A percentile compares a stretch with the other conserved stretches of the same genome.
phyloP scores from a whole-genome alignment of 2,888 invertebrate genomes.

The Eulithis testata region DNA sequence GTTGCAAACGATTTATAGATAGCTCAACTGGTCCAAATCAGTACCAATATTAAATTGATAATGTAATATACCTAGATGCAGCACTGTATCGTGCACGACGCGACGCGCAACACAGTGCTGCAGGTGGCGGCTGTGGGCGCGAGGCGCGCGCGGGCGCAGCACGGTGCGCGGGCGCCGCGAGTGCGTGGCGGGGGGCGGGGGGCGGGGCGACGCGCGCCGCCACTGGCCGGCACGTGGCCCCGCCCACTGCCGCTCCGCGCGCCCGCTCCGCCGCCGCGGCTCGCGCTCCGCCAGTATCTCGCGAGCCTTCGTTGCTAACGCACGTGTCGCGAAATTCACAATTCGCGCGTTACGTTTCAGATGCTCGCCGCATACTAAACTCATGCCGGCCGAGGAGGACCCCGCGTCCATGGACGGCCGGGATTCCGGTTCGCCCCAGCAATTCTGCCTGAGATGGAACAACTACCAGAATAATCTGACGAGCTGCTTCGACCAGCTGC shows the following conservation, averaged over 20 bases:
- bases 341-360: constrained; percentile 70
- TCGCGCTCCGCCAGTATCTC: constrained; percentile 59
- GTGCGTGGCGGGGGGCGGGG: constrained; percentile 42
- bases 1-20: too few species aligned
- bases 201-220: constrained; percentile 57
- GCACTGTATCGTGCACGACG: background rate
- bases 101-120: background rate
- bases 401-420: constrained; percentile 77
- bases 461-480: constrained; percentile 96
- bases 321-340: constrained; percentile 58
- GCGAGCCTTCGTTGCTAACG: constrained; percentile 69
- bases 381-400: constrained; percentile 81
- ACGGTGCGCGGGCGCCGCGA: constrained; percentile 35
- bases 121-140: background rate
- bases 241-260: constrained; percentile 48
- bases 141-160: constrained; percentile 42
- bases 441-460: constrained; percentile 97
- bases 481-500: constrained; percentile 94
- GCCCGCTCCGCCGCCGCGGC: constrained; percentile 53
- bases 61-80: background rate
- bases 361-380: constrained; percentile 72
- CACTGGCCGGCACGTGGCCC: constrained; percentile 56
- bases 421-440: constrained; percentile 89
- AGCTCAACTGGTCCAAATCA: too few species aligned
- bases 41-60: too few species aligned